Evolutionary conservation across 2,888 invertebrate genomes (phyloP).

Genomic region (Rhimphoctona megacephalus): DNA sequence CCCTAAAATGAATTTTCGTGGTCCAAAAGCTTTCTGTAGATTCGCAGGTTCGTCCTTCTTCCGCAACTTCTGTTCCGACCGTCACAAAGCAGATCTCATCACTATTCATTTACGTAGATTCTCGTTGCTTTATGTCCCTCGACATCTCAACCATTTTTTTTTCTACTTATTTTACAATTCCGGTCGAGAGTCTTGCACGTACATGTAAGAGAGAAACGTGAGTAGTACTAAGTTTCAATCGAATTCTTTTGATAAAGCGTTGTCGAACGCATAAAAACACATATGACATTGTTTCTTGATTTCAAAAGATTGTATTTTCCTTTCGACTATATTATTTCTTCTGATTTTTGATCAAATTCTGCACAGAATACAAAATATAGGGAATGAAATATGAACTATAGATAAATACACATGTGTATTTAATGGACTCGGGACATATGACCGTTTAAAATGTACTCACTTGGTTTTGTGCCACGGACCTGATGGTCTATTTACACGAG

Average conservation of each 20-base stretch:
- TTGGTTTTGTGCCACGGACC: conserved; percentile 13
- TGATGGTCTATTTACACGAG: conserved; percentile 1
- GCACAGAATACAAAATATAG: not conserved
- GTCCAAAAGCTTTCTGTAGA: not conserved
- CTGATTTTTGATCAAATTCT: not conserved
- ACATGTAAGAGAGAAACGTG: not conserved
- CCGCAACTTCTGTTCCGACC: conserved; percentile 10
- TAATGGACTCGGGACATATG: not conserved
- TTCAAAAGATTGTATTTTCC: not conserved
- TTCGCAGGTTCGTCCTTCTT: not conserved
- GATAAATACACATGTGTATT: not conserved
- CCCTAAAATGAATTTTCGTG: not conserved
- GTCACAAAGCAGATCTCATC: conserved; percentile 1
- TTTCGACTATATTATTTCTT: not conserved
- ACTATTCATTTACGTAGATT: conserved; percentile 43
- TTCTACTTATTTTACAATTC: not conserved
- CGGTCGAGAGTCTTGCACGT: not conserved
- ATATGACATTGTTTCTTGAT: not conserved
- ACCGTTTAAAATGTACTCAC: conserved; percentile 15
- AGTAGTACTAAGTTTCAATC: conserved; percentile 47
- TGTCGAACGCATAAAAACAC: not conserved
- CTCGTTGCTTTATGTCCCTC: conserved; percentile 8
- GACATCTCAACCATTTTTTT: not conserved
- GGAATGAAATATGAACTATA: not conserved
- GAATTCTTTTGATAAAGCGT: conserved; percentile 45